These are phyloP conservation scores for Drosophila anomalata DNA, from an alignment of 2,888 invertebrate genomes.

Conservation along the genomic window DNA sequence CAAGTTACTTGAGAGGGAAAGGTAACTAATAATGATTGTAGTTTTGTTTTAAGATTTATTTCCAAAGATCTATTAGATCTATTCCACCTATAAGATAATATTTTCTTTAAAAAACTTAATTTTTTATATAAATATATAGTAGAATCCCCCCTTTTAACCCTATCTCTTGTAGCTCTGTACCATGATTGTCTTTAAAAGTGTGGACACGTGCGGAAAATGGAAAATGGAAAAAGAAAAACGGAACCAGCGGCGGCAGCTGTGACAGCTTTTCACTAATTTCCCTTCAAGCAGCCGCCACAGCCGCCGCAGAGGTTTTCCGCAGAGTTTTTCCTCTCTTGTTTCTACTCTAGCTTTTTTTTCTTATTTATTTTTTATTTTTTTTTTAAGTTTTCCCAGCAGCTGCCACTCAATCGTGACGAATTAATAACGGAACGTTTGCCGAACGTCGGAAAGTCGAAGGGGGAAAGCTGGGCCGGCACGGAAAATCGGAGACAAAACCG, in stretches of 20 bases:
- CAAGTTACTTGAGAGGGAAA: not conserved
- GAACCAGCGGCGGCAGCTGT: constrained; percentile 45
- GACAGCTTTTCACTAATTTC: constrained; percentile 76
- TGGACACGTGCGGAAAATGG: constrained; percentile 37
- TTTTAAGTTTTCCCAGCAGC: constrained; percentile 31
- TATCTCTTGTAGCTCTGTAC: not conserved
- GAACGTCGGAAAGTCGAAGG: constrained; percentile 23
- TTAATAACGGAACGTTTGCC: constrained; percentile 69
- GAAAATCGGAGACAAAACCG: constrained; percentile 7
- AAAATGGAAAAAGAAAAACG: constrained; percentile 16
- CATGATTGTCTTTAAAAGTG: constrained; percentile 17
- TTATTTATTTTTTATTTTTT: no score
- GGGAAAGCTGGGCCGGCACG: constrained; percentile 60
- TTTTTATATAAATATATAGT: no score
- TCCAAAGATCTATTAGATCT: no score
- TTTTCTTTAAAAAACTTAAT: no score
- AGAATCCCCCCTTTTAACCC: not conserved
- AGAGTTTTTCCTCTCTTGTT: constrained; percentile 7
- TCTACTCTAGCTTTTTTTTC: constrained; percentile 3
- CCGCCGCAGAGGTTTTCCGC: constrained; percentile 6
- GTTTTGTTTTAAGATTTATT: not conserved
- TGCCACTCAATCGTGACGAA: constrained; percentile 77
- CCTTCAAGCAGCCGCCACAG: constrained; percentile 59
- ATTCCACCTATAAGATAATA: no score
- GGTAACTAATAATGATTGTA: not conserved